Base-by-base conservation (phyloP, 2,113 vertebrate species). In the Pygoscelis antarcticus region DNA sequence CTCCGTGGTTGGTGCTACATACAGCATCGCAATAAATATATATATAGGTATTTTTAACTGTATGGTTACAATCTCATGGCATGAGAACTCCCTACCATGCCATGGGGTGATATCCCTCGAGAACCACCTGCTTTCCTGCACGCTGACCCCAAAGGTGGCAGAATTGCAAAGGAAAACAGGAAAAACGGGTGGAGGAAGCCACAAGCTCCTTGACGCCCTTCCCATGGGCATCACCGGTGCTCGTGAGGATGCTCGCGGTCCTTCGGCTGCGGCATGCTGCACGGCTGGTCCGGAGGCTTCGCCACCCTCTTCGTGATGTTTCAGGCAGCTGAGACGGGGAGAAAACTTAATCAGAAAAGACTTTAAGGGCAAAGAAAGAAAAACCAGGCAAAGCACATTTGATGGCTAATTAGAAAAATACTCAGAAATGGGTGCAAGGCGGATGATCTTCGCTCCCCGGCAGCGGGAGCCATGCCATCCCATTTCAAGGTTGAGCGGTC, bases 401-500 rank as follows among this genome's bases (percentile, higher is more conserved):
- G 68, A 64, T 66, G 77, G 93, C 64, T 96, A 96, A 97, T 96
- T 97, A 94, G 89, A 65, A 90, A 75, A 83, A 58, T 30, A 81
- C 36, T 54, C 54, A 5, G 34, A 26, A 76, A 89, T 36, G 2
- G 16, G 87, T 5, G 22, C 58, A 5, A 46, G 55, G 68, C 12
- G 7, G 40, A 47, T 90, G 80, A 91, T 81, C 76, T 65, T 11
- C 4, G 3, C 65, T 83, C 47, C n/a, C 62, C 5, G 10, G 71
- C 87, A 83, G 85, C 74, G 8, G 65, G 62, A 54, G 54, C 52
- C 40, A 6, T 13, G 23, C 78, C 8, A 62, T 55, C 96, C 93
- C 79, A 94, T 95, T 95, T 96, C 95, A 93, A 93, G 95, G 93
- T 89, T 94, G 95, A 96, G 72, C 25, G 4, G 83, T 77, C 36